Percentiles rank a stretch among this genome's conserved stretches.
Evolutionary conservation across 1,140 invertebrate species (phyloP).

Genomic region (Pogonognathellus flavescens): DNA sequence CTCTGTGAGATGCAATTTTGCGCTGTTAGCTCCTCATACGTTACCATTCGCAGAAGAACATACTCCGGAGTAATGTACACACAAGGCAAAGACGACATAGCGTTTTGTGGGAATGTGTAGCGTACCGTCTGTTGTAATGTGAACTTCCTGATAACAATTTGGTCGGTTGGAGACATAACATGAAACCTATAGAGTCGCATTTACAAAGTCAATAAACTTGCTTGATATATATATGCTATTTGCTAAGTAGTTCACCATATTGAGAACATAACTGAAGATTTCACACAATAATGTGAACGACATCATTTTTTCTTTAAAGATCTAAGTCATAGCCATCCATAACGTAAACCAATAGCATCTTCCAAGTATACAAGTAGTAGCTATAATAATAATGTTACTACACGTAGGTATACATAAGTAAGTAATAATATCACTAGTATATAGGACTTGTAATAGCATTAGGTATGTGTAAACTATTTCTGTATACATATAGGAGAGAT

Average conservation of each 20-base stretch:
- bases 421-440: neutral
- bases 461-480: neutral
- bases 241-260: neutral
- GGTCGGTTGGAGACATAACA: neutral
- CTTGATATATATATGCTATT: neutral
- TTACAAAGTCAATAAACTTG: constrained; percentile 19
- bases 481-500: no score
- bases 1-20: neutral
- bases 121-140: neutral
- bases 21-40: neutral
- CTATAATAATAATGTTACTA: neutral
- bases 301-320: no score
- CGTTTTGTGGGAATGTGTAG: no score
- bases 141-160: constrained; percentile 25
- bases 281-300: neutral
- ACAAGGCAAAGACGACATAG: no score
- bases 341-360: no score
- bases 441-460: neutral
- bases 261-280: neutral
- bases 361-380: no score
- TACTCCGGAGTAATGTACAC: neutral
- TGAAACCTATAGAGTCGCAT: neutral
- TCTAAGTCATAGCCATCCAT: no score
- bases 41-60: neutral
- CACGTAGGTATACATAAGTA: neutral